phyloP scores from a whole-genome alignment of 1,140 invertebrate species.

The Trichonephila clavipes region DNA sequence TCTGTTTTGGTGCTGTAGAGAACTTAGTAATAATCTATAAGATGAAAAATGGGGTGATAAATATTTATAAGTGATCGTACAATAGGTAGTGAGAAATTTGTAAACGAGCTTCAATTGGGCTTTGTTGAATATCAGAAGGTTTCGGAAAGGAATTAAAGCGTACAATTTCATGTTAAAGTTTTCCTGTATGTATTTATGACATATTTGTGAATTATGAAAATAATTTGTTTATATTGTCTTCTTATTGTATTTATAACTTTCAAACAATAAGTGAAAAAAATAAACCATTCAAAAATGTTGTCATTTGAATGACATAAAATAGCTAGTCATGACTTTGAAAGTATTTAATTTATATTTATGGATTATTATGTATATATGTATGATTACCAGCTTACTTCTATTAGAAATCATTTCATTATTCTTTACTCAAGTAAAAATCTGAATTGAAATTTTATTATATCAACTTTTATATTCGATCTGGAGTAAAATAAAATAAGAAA shows the following conservation, averaged over 20 bases:
- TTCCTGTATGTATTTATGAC: background rate
- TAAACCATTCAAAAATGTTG: too few species aligned
- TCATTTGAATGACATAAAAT: too few species aligned
- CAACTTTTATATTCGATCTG: too few species aligned
- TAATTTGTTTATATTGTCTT: too few species aligned
- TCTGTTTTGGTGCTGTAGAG: slow-evolving; percentile 1
- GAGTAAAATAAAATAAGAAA: too few species aligned
- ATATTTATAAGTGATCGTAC: background rate
- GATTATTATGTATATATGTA: too few species aligned
- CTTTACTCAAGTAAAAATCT: too few species aligned
- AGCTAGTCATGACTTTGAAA: too few species aligned
- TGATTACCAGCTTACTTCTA: too few species aligned
- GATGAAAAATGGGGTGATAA: background rate
- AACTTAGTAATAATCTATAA: background rate
- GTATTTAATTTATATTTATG: too few species aligned
- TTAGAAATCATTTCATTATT: too few species aligned
- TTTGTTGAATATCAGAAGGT: background rate
- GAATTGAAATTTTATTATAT: too few species aligned
- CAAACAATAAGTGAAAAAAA: background rate
- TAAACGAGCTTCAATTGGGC: background rate
- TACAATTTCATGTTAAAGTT: background rate
- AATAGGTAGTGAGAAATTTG: background rate
- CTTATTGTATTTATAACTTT: background rate
- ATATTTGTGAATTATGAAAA: background rate
- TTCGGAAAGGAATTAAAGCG: background rate